Base-by-base conservation (phyloP, 2,113 vertebrate genomes). In the Centropristis striata region DNA sequence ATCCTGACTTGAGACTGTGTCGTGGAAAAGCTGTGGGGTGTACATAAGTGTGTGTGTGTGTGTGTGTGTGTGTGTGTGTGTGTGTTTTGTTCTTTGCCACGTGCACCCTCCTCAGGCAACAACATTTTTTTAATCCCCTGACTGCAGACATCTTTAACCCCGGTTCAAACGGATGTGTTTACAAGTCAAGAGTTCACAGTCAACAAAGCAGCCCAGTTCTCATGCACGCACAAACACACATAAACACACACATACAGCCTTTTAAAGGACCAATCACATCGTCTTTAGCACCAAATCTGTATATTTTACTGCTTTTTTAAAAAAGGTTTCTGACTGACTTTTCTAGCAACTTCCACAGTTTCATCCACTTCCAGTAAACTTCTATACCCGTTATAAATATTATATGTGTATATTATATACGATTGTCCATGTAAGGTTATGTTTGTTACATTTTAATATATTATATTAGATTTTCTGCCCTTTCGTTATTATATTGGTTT, bases 141-240 rank as follows among this genome's bases (percentile, higher is more conserved):
- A 55, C 60, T 67, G 70, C 77, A 64, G 77, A 69, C 78, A 39
- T 67, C 21, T 84, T 42, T 66, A 72, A 70, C 74, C 73, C 39
- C 13, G 13, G 71, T 72, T 79, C 71, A 81, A 71, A 76, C 63
- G 20, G 78, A 86, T 70, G 42, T 86, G 84, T 89, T 84, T 82
- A 76, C 42, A 41, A 80, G 84, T 84, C 78, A 86, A 80, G 63
- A 84, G 84, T 89, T 89, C 84, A 84, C 65, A 39, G 61, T 71
- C 54, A 27, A 81, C 84, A 75, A 54, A 74, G 75, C 20, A 14
- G 61, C 67, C 49, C 49, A 25, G 71, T 81, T 79, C 67, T 77
- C 82, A 68, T 41, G 37, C 39, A 46, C 44, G 60, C 32, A 47
- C 50, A 57, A 54, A 36, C 39, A 50, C 7, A n/a, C 44, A 49